Base-by-base conservation (phyloP, 2,113 vertebrate genomes). In the Istiophorus platypterus region DNA sequence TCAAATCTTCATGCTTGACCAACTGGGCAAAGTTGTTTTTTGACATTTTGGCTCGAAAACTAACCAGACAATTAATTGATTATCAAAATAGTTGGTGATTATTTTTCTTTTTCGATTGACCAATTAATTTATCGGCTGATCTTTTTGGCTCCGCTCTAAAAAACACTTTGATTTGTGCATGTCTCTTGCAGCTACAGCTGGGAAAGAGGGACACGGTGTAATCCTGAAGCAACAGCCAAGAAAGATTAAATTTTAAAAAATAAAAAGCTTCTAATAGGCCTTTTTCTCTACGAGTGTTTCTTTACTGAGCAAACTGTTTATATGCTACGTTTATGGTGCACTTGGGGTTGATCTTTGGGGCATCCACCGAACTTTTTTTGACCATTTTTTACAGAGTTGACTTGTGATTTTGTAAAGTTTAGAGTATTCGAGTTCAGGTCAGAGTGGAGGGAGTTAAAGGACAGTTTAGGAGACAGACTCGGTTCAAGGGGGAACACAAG, bases 401-500 rank as follows among this genome's bases (percentile, higher is more conserved):
- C 0, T 41, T 17, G 20, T 1, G 47, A 20, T 20, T 72, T 63
- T 6, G 34, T 54, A 17, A 42, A n/a, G 31, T 56, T 4, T 31
- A 42, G 22, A 22, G n/a, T n/a, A 14, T 22, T 51, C 20, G 11
- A 29, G 49, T 49, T 18, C 27, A 66, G 72, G 56, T 72, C 6
- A 13, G 59, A 69, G 42, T 59, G 61, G 12, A 31, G 10, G 68
- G 65, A 68, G 78, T 82, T 67, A 63, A 65, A 67, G 34, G 45
- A 26, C 12, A 14, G 31, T 51, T 56, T 37, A 34, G 59, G 80
- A 22, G 41, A 27, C 2, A 64, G 76, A 26, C 68, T 57, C 41
- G 34, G 26, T 68, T 65, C 52, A 54, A 39, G 56, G 41, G 22
- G 58, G 39, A 2, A 31, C 52, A 75, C 20, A 42, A 11, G 2